Base-by-base conservation (phyloP, 2,888 invertebrate genomes). In the Tholera decimalis region DNA sequence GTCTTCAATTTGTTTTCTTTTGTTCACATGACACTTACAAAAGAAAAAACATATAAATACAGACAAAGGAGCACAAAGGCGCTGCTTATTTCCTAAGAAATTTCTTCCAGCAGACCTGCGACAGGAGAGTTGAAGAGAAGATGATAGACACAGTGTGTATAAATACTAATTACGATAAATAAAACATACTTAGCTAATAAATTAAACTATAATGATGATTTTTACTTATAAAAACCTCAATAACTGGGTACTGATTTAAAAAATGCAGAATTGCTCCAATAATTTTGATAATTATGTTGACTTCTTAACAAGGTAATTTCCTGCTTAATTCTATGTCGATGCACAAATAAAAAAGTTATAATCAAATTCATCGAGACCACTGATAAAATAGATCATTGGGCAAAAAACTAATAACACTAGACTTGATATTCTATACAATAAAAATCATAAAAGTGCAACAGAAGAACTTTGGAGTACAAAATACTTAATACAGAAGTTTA, bases 321-420 rank as follows among this genome's bases (percentile, higher is more conserved):
- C 22, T 37, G 47, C 30, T 49, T 26, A 26, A 47, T 1, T 11
- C 3, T 26, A 13, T 6, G 5, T 26, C 15, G 30, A 30, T 44
- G 30, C 30, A 8, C 9, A 35, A 41, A 66, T 33, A 74, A 26
- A 18, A 20, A 28, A 28, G 0, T 15, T 7, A 15, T 49, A 49
- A 75, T 75, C 46, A 47, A 47, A 57, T 53, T 41, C 51, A 67
- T 28, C 49, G 22, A 50, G 28, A 37, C 30, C n/a, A 9, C 18
- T 58, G 58, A 68, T 57, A 51, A 70, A 68, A 57, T 51, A 70
- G 69, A 70, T 74, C 68, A 43, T 46, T 3, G 15, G 33, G 18
- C 9, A 53, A 70, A 74, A 74, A 69, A 20, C 41, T 8, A 53
- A 37, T 69, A 68, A 69, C 8, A 28, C 37, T 51, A 53, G 46